These are phyloP conservation scores for Lagopus muta DNA, from an alignment of 2,113 vertebrate species.

Conservation along the genomic window DNA sequence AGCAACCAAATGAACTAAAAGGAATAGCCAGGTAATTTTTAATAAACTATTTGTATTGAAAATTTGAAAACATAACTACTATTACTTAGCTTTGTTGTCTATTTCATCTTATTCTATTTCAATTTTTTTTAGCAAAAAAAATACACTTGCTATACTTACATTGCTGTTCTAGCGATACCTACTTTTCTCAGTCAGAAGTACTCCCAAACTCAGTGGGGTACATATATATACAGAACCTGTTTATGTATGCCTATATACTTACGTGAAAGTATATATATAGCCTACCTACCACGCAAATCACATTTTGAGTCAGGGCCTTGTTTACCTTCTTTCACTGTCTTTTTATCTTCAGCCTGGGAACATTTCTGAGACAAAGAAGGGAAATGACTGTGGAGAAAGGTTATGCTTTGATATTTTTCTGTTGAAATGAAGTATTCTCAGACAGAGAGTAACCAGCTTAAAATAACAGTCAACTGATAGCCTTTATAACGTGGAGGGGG, in stretches of 20 bases:
- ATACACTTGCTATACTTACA: no score
- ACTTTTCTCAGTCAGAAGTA: not conserved
- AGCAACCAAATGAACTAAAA: not conserved
- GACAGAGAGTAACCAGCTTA: not conserved
- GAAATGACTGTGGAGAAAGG: not conserved
- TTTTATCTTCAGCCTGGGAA: not conserved
- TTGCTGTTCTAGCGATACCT: not conserved
- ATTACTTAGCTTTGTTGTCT: not conserved
- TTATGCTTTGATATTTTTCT: not conserved
- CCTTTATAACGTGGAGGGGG: not conserved
- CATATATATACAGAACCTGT: no score
- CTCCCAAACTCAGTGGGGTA: not conserved
- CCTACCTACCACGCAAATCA: not conserved
- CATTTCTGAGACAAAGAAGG: not conserved
- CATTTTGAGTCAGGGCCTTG: not conserved
- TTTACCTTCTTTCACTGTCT: not conserved
- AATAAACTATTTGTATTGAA: not conserved
- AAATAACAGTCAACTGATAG: not conserved
- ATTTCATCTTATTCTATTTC: not conserved
- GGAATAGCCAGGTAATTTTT: not conserved
- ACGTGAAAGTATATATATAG: not conserved
- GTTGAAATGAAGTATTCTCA: not conserved
- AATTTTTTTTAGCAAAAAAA: not conserved
- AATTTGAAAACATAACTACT: not conserved
- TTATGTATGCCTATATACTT: not conserved